Evolutionary conservation across 2,888 invertebrate species (phyloP), one percentile per base, ranked within the genome.

Genomic region (Caenorhabditis sinica): DNA sequence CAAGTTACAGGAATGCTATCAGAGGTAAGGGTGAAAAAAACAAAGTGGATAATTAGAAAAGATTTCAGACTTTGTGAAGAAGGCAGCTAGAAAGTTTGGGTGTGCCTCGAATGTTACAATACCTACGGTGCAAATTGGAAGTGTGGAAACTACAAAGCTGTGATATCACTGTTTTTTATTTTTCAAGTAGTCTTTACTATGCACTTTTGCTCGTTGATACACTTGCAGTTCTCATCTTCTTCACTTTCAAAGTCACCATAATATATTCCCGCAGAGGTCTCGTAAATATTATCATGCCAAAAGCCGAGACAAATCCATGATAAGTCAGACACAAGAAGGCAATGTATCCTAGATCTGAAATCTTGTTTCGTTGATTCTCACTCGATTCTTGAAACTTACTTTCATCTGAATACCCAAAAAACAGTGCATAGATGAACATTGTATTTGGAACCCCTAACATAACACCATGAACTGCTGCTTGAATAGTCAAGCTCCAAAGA

Each of bases 281-380:
- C 0, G 74, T 75, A 65, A 75, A 75, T 8, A 75, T 20, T n/a
- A 75, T 65, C 65, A 75, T 65, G 0, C 43, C 74, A 0, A 63
- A 43, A 11, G 53, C 65, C 8, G 74, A 75, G 8, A 28, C 65
- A 23, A 75, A 75, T 36, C 74, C 74, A 20, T 75, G 74, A 43
- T 65, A 65, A 0, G 43, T 51, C 25, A 75, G 23, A 40, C 25
- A 51, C 0, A 65, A 17, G 1, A 75, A 33, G 4, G 61, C 33
- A 8, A 15, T 1, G n/a, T 63, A 63, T 0, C 43, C 74, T 6
- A 56, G 33, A 2, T 1, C 74, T 75, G 65, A 33, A 61, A 69
- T n/a, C n/a, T n/a, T n/a, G n/a, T 5, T 11, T 13, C 40, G 13
- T 13, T 40, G 2, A 11, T 40, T 11, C 13, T n/a, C n/a, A n/a